Evolutionary conservation across 2,113 vertebrate genomes (phyloP), one percentile per base, ranked within the genome.

Genomic region (Mesoclemmys tuberculata): DNA sequence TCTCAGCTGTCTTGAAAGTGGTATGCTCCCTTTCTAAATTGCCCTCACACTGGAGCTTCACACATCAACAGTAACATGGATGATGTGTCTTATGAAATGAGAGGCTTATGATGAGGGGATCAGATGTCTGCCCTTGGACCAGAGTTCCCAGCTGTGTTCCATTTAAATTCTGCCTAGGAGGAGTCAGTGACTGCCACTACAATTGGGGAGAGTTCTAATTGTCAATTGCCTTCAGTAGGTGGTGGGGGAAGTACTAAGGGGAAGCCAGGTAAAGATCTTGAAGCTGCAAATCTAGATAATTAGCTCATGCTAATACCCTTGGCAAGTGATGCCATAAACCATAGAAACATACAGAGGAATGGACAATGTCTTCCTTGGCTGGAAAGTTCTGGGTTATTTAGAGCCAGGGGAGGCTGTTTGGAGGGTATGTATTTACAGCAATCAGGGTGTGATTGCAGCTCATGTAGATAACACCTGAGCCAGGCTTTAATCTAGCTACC

Each of bases 61-160:
- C 41, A 26, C 74, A 27, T 4, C 41, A 44, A 46, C 24, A 46
- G 10, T 0, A 0, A 7, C n/a, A 49, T 64, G 22, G 26, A 22
- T 68, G n/a, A 75, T 18, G 21, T 55, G 46, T 38, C 80, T 85
- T 71, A 71, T 68, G 56, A 56, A 79, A 79, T 0, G 0, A 38
- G 78, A 75, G 51, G 7, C 38, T 61, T n/a, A 16, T 26, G 38
- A 22, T 55, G 80, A 58, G 12, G 16, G 24, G 54, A 82, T 26
- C 80, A 46, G 54, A 46, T 56, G 26, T 44, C 26, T 82, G 24
- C 41, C 38, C 27, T 82, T 82, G 80, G 38, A 55, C 38, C 8
- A 3, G 41, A 6, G n/a, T 61, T 61, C 3, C 52, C 29, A 0
- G 31, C 6, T 6, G 3, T 0, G 0, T 88, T 79, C 74, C 24